These are phyloP conservation scores for Hystrix cristata DNA, from an alignment of 2,113 vertebrate species.

Conservation along the genomic window DNA sequence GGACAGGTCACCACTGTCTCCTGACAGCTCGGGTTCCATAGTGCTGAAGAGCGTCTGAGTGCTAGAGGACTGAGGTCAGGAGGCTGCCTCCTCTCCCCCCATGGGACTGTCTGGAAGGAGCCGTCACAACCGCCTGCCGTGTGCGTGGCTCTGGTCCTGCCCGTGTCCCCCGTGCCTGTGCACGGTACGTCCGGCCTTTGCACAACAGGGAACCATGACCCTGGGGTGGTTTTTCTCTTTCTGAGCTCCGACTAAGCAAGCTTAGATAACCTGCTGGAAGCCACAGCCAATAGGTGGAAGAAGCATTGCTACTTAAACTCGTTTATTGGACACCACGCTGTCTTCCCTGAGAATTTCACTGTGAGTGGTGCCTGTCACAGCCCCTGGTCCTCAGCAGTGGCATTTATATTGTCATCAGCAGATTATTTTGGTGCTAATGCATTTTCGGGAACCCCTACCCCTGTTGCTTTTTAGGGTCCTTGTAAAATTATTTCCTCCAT, in stretches of 20 bases:
- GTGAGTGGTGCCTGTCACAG: neutral
- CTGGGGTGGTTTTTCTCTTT: neutral
- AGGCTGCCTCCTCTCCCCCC: neutral
- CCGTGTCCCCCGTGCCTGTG: neutral
- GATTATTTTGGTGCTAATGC: neutral
- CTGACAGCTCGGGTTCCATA: neutral
- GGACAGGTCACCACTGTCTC: too few relatives aligned
- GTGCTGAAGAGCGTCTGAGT: neutral
- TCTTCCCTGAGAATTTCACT: neutral
- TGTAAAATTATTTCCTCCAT: neutral
- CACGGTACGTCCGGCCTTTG: neutral
- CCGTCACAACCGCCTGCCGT: neutral
- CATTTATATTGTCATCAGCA: neutral
- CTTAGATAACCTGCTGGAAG: neutral
- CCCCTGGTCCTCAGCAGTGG: neutral
- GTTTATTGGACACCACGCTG: neutral
- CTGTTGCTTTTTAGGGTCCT: neutral
- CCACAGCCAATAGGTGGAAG: neutral
- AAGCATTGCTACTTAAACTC: neutral
- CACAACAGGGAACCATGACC: neutral
- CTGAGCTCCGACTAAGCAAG: neutral
- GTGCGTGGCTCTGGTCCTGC: rapidly evolving
- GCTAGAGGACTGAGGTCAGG: neutral
- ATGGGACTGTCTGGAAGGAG: neutral
- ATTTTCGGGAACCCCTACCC: neutral